phyloP scores from a whole-genome alignment of 2,797 vertebrate genomes.

The Sebastolobus altivelis region DNA sequence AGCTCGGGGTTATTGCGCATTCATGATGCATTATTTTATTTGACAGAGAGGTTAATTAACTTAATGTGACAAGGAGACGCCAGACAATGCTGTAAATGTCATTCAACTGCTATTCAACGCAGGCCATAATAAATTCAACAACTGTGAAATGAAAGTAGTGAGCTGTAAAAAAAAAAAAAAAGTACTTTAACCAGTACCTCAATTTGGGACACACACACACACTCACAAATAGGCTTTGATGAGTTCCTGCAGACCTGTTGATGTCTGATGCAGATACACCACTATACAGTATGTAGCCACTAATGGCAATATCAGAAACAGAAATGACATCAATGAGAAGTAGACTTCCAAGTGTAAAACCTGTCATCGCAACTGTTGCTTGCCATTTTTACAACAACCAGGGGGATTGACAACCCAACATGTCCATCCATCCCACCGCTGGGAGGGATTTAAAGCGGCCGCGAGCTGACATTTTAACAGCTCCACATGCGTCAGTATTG shows the following conservation, averaged over 20 bases:
- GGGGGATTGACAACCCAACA: constrained; percentile 28
- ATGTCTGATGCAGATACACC: constrained; percentile 46
- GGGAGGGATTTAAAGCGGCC: constrained; percentile 59
- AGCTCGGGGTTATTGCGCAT: constrained; percentile 51
- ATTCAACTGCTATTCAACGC: constrained; percentile 60
- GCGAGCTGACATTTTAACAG: constrained; percentile 65
- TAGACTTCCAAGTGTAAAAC: constrained; percentile 29
- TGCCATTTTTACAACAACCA: constrained; percentile 30
- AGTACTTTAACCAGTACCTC: constrained; percentile 24
- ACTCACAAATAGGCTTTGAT: constrained; percentile 6
- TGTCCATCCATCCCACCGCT: constrained; percentile 28
- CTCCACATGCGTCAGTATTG: constrained; percentile 60
- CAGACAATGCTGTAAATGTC: constrained; percentile 71
- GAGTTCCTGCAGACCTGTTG: constrained; percentile 74
- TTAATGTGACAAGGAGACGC: constrained; percentile 67
- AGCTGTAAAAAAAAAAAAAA: constrained; percentile 26
- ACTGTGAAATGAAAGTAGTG: constrained; percentile 66
- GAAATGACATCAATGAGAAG: constrained; percentile 18
- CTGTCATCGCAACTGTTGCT: constrained; percentile 67
- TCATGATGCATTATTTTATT: constrained; percentile 61
- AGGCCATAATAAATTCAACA: constrained; percentile 62
- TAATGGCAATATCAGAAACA: neutral
- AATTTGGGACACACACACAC: constrained; percentile 28
- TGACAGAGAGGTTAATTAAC: constrained; percentile 74
- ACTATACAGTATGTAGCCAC: neutral